These are phyloP conservation scores for Cryptoleucopteryx plumbea DNA, from an alignment of 2,113 vertebrate genomes.

Conservation along the genomic window DNA sequence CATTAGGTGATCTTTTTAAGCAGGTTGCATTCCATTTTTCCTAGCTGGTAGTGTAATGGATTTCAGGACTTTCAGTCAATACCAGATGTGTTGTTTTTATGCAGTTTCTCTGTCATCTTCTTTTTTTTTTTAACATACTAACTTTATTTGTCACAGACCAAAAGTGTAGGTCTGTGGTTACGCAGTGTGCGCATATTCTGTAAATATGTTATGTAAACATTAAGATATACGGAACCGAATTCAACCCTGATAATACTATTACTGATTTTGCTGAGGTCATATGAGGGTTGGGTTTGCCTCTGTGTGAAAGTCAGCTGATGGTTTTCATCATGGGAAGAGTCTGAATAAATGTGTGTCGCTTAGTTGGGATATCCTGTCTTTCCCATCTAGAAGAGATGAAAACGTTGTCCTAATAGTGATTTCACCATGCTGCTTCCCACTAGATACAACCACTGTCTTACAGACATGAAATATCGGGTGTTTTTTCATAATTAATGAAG, in stretches of 20 bases:
- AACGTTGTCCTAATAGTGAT: not conserved
- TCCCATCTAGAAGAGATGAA: not conserved
- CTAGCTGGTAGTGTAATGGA: not conserved
- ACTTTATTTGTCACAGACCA: not conserved
- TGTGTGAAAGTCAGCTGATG: not conserved
- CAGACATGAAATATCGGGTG: not conserved
- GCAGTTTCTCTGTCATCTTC: not conserved
- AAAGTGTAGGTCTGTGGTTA: not conserved
- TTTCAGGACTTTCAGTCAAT: not conserved
- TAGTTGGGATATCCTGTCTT: not conserved
- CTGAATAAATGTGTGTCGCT: slow-evolving; percentile 10
- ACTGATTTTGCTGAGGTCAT: not conserved
- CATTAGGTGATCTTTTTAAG: not conserved
- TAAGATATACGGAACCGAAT: not conserved
- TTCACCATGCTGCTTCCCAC: not conserved
- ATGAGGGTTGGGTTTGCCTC: not conserved
- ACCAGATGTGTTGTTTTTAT: not conserved
- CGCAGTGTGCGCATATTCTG: not conserved
- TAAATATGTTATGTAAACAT: not conserved
- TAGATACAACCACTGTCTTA: not conserved
- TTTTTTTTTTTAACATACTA: not conserved
- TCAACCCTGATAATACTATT: not conserved
- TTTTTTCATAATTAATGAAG: slow-evolving; percentile 21
- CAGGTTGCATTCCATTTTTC: not conserved
- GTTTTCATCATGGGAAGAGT: not conserved